Base-by-base conservation (phyloP, 1,140 invertebrate species). In the Achatina immaculata region DNA sequence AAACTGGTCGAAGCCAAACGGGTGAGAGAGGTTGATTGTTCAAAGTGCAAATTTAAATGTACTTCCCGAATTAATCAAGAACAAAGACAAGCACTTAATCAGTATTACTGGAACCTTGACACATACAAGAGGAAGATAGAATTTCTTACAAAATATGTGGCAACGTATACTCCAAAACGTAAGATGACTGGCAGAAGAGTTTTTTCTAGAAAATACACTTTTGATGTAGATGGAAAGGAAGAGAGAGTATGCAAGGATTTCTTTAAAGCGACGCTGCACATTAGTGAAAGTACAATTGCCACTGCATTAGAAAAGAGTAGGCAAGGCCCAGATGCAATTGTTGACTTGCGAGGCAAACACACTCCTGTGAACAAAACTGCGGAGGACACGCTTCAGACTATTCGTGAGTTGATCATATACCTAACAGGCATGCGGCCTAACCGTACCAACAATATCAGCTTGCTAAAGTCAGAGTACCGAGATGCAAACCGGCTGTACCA, bases 281-380 rank as follows among this genome's bases (percentile, higher is more conserved):
- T 78, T 2, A 78, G 76, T 48, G 76, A 78, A 69, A 78, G 76
- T n/a, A 78, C 65, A 4, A 69, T 78, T n/a, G 76, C 76, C 2
- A 78, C 76, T 31, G 58, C 62, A n/a, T 38, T 78, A 21, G 34
- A 78, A 11, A 78, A 78, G 31, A 48, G 42, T 21, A 42, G 76
- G 31, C 68, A 78, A 45, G 76, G 76, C 19, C 58, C 58, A 1
- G 65, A 66, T 68, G 58, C 76, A 28, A 69, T 69, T 48, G 65
- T 45, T 38, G 76, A 78, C 34, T 68, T 78, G 76, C 34, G 76
- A 34, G 76, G 76, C 58, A 66, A 68, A 43, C 76, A 78, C n/a
- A 78, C 68, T 24, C 58, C 76, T 2, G 76, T 66, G 7, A 78
- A 78, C 28, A 78, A 78, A 69, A 68, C 76, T 3, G n/a, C 76